These are phyloP conservation scores for Noctua janthina DNA, from an alignment of 2,888 invertebrate genomes.

Conservation along the genomic window DNA sequence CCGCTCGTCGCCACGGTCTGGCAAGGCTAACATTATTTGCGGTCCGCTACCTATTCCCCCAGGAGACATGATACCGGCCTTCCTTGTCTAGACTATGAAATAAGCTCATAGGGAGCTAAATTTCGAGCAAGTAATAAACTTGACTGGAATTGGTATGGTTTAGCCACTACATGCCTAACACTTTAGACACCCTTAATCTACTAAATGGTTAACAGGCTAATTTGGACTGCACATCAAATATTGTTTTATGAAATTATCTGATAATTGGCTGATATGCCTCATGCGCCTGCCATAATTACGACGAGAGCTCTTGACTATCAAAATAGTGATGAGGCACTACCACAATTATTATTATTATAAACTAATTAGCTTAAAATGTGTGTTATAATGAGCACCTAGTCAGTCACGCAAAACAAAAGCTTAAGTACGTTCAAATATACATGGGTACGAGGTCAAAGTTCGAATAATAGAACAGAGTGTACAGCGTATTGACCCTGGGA, in stretches of 20 bases:
- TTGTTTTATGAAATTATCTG: slow-evolving; percentile 36
- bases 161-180: slow-evolving; percentile 4
- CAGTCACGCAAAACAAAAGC: slow-evolving; percentile 38
- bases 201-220: slow-evolving; percentile 55
- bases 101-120: slow-evolving; percentile 56
- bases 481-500: slow-evolving; percentile 46
- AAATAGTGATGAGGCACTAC: slow-evolving; percentile 24
- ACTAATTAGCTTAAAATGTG: slow-evolving; percentile 31
- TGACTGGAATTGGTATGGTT: slow-evolving; percentile 23
- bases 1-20: slow-evolving; percentile 81
- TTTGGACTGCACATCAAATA: slow-evolving; percentile 30
- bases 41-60: slow-evolving; percentile 83
- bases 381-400: slow-evolving; percentile 9
- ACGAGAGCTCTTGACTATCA: slow-evolving; percentile 30
- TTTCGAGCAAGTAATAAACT: slow-evolving; percentile 46
- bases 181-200: slow-evolving; percentile 47
- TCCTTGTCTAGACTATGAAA: slow-evolving; percentile 83
- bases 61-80: slow-evolving; percentile 78
- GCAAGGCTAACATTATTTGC: slow-evolving; percentile 85
- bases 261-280: slow-evolving; percentile 32
- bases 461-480: slow-evolving; percentile 46
- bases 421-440: slow-evolving; percentile 40
- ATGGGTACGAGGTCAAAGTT: slow-evolving; percentile 53
- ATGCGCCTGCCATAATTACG: slow-evolving; percentile 15
- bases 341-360: slow-evolving; percentile 14